Evolutionary conservation across 2,113 vertebrate genomes (phyloP).

Genomic region (Sprattus sprattus): DNA sequence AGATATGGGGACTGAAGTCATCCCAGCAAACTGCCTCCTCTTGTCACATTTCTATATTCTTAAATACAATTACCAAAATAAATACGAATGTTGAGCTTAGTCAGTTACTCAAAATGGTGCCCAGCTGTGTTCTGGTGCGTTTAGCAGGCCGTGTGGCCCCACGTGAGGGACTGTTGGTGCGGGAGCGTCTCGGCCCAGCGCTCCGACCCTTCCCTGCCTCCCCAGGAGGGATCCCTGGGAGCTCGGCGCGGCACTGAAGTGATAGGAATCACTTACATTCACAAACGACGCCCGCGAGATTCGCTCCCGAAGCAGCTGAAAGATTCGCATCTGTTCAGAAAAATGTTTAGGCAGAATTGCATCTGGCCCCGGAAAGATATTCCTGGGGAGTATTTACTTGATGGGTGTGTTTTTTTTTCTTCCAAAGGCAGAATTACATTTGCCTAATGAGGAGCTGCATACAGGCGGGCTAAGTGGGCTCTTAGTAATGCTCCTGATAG

Average conservation of each 20-base stretch:
- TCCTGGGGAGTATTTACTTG: background rate
- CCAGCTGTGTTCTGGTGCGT: background rate
- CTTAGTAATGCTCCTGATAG: background rate
- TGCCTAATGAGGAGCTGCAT: background rate
- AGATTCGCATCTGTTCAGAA: background rate
- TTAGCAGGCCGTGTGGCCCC: background rate
- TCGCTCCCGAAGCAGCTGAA: background rate
- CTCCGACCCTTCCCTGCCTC: background rate
- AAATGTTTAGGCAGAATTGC: background rate
- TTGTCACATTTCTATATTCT: too few species aligned
- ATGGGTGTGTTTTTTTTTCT: background rate
- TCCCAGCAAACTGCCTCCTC: background rate
- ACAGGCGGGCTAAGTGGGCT: background rate
- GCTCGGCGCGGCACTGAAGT: background rate
- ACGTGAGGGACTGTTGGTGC: background rate
- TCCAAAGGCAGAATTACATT: conserved; percentile 5
- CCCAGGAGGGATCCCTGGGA: background rate
- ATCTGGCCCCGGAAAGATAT: background rate
- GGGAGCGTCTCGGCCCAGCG: background rate
- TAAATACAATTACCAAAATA: too few species aligned
- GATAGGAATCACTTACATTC: conserved; percentile 2
- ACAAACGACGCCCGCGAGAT: conserved; percentile 10
- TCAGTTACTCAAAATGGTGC: background rate
- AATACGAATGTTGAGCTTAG: too few species aligned
- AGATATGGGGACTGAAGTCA: background rate